These are phyloP conservation scores for Cheilosia pagana DNA, from an alignment of 2,888 invertebrate genomes.

Conservation along the genomic window DNA sequence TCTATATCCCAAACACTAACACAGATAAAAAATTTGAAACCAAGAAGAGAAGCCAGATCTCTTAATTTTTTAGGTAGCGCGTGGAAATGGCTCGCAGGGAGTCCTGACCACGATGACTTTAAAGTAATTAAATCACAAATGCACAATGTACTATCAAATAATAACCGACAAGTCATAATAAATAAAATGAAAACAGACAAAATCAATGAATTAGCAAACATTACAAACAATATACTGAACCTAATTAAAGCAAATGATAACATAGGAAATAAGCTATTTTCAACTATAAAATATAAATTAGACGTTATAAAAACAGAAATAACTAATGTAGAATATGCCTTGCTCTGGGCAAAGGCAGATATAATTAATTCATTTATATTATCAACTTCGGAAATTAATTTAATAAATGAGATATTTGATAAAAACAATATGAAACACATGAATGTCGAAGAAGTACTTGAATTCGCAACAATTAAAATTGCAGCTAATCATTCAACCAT, in stretches of 20 bases:
- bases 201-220: no score
- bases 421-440: no score
- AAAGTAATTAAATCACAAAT: no score
- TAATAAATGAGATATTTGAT: no score
- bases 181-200: neutral
- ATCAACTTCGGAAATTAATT: no score
- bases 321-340: no score
- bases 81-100: conserved; percentile 57
- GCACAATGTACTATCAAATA: no score
- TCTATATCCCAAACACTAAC: neutral
- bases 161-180: conserved; percentile 18
- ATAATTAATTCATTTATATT: no score
- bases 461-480: no score
- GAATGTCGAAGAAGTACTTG: no score
- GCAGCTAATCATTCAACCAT: no score
- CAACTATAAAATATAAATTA: conserved; percentile 50
- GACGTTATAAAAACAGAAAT: conserved; percentile 62
- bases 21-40: neutral
- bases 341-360: no score
- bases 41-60: conserved; percentile 27
- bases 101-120: conserved; percentile 54
- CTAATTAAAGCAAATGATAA: conserved; percentile 8
- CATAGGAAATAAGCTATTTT: conserved; percentile 20
- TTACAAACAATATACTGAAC: conserved; percentile 45
- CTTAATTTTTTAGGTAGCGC: conserved; percentile 54